Evolutionary conservation across 2,888 invertebrate species (phyloP).

Genomic region (Pardosa pseudoannulata): DNA sequence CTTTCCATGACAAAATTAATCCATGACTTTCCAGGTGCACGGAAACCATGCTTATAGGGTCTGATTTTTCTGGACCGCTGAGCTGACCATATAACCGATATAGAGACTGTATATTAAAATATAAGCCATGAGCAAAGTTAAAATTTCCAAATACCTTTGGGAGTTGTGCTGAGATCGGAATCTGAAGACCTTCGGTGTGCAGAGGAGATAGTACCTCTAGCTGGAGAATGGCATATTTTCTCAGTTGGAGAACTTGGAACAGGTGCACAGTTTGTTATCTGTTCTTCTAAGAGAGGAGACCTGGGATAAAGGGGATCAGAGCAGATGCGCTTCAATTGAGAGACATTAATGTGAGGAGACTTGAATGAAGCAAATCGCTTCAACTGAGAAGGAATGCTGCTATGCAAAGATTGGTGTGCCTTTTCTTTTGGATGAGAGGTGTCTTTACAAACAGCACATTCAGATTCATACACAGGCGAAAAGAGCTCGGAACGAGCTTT

Average conservation of each 20-base stretch:
- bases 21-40: too few species aligned
- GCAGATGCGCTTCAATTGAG: constrained; percentile 71
- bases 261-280: constrained; percentile 74
- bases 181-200: constrained; percentile 89
- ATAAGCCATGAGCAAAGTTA: too few species aligned
- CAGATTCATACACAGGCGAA: constrained; percentile 48
- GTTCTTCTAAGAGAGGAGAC: constrained; percentile 77
- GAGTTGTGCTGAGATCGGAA: constrained; percentile 93
- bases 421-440: constrained; percentile 58
- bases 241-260: constrained; percentile 74
- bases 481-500: constrained; percentile 65
- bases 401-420: constrained; percentile 54
- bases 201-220: constrained; percentile 79
- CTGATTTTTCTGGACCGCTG: too few species aligned
- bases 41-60: too few species aligned
- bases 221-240: constrained; percentile 81
- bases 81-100: too few species aligned
- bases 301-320: constrained; percentile 75
- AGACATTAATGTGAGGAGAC: constrained; percentile 35
- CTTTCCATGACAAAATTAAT: too few species aligned
- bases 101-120: too few species aligned
- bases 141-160: constrained; percentile 96
- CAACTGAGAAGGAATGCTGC: constrained; percentile 48
- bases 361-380: constrained; percentile 69
- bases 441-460: constrained; percentile 40